Evolutionary conservation across 2,113 vertebrate genomes (phyloP).

Genomic region (Xyrauchen texanus): DNA sequence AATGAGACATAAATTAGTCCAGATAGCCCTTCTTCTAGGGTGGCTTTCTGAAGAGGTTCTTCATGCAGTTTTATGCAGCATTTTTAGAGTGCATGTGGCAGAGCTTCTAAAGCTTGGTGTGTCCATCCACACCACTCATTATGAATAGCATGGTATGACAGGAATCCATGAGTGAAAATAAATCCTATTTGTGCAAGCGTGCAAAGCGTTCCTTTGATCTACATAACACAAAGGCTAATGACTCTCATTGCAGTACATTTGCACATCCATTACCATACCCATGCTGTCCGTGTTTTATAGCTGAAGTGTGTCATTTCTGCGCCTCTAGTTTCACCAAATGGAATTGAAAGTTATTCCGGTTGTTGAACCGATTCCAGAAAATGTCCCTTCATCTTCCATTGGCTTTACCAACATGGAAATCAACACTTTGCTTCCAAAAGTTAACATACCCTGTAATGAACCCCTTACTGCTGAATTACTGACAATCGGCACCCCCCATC

Average conservation of each 20-base stretch:
- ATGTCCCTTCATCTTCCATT: too few relatives aligned
- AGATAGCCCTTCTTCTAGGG: not conserved
- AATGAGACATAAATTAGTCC: too few relatives aligned
- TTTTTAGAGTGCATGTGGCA: not conserved
- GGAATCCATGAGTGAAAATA: constrained; percentile 42
- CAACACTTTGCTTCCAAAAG: too few relatives aligned
- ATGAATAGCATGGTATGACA: constrained; percentile 43
- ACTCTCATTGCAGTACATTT: not conserved
- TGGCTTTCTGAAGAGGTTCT: constrained; percentile 4
- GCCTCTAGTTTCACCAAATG: too few relatives aligned
- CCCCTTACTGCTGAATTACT: too few relatives aligned
- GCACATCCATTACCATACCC: not conserved
- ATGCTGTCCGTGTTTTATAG: too few relatives aligned
- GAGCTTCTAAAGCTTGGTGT: constrained; percentile 12
- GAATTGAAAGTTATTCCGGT: too few relatives aligned
- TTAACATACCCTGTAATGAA: too few relatives aligned
- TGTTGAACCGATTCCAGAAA: too few relatives aligned
- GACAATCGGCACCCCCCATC: too few relatives aligned
- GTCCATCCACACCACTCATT: constrained; percentile 31
- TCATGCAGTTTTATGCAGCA: constrained; percentile 8
- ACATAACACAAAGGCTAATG: constrained; percentile 25
- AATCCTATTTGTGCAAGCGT: constrained; percentile 25
- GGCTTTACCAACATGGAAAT: too few relatives aligned
- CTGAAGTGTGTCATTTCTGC: too few relatives aligned
- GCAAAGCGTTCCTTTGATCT: constrained; percentile 22